phyloP scores from a whole-genome alignment of 2,888 invertebrate species.

The Conistra vaccinii region DNA sequence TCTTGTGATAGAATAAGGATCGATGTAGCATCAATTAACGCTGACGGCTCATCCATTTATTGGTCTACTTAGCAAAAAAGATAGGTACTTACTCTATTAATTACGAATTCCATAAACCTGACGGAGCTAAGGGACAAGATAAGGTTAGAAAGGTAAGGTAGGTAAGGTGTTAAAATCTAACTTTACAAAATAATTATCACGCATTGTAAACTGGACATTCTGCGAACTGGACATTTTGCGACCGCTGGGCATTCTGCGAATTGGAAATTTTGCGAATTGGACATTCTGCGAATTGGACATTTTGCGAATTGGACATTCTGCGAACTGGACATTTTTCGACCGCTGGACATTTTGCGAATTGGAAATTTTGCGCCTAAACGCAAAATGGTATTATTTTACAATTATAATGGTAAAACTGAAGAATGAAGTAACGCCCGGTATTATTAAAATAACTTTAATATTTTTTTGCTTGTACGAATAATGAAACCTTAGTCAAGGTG shows the following conservation, averaged over 20 bases:
- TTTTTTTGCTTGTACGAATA: slow-evolving; percentile 12
- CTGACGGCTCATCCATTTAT: slow-evolving; percentile 2
- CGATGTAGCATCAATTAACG: slow-evolving; percentile 2
- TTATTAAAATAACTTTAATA: slow-evolving; percentile 17
- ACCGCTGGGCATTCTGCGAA: no score
- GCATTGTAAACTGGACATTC: no score
- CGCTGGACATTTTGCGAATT: no score
- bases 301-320: no score
- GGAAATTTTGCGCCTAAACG: no score
- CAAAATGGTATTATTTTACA: no score
- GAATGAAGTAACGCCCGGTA: background rate
- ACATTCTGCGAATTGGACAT: no score
- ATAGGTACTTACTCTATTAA: background rate
- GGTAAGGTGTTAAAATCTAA: background rate
- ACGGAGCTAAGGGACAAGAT: background rate
- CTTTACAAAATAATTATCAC: slow-evolving; percentile 1
- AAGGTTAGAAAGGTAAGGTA: no score
- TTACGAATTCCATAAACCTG: background rate
- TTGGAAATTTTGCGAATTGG: no score
- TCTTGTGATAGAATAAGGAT: no score
- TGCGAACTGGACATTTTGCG: no score
- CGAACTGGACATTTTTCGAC: no score
- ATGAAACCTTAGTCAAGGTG: slow-evolving; percentile 4
- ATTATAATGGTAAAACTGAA: background rate
- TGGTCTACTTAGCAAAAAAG: slow-evolving; percentile 4